Evolutionary conservation across 2,888 invertebrate genomes (phyloP).

Genomic region (Clistopyga incitator): DNA sequence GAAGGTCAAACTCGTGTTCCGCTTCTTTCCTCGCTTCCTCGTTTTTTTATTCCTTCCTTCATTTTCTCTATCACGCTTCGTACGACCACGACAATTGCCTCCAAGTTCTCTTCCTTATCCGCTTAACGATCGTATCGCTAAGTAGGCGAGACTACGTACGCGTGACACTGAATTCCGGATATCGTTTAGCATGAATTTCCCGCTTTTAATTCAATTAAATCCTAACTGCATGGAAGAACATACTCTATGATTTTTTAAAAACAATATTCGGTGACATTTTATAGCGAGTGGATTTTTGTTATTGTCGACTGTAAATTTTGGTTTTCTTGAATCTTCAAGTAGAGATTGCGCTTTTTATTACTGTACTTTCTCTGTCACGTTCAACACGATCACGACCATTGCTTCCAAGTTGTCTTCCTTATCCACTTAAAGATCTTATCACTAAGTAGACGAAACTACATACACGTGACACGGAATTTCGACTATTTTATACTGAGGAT

Average conservation of each 20-base stretch:
- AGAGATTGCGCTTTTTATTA: slow-evolving; percentile 8
- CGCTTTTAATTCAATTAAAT: no score
- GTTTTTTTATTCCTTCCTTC: slow-evolving; percentile 31
- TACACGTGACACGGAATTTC: slow-evolving; percentile 32
- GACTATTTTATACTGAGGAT: slow-evolving; percentile 1
- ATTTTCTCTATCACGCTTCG: slow-evolving; percentile 18
- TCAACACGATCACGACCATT: no score
- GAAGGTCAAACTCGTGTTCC: slow-evolving; percentile 47
- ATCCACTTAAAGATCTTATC: slow-evolving; percentile 32
- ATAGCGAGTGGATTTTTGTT: no score
- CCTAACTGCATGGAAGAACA: no score
- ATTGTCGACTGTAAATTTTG: no score
- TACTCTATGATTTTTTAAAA: no score
- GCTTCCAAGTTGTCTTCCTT: not conserved
- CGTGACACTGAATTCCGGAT: slow-evolving; percentile 44
- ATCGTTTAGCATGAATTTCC: no score
- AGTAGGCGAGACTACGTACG: slow-evolving; percentile 10
- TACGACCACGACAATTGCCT: slow-evolving; percentile 22
- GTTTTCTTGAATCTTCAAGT: no score
- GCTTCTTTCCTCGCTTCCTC: slow-evolving; percentile 39
- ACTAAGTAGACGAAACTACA: not conserved
- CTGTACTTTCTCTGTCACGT: not conserved
- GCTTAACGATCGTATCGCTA: slow-evolving; percentile 28
- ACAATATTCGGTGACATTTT: no score
- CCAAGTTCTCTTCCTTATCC: slow-evolving; percentile 14